Evolutionary conservation across 2,113 vertebrate genomes (phyloP).

Genomic region (Enhydra lutris): DNA sequence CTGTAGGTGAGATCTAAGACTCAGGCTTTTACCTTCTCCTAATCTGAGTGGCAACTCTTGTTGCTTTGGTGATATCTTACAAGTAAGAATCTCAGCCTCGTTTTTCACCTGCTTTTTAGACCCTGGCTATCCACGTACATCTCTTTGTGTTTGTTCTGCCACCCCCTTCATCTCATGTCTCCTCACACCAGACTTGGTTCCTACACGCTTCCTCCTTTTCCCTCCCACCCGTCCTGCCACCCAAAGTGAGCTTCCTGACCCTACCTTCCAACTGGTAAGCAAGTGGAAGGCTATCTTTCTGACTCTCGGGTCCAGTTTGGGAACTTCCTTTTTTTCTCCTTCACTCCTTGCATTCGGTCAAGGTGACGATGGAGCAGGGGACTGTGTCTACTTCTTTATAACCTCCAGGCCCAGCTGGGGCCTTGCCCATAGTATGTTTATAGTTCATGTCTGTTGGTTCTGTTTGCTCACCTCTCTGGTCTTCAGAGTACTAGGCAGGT

Average conservation of each 20-base stretch:
- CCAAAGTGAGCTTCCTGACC: neutral
- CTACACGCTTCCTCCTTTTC: neutral
- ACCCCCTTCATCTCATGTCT: neutral
- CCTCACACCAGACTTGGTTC: neutral
- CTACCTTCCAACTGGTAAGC: neutral
- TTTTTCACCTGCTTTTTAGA: neutral
- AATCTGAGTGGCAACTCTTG: neutral
- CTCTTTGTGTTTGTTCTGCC: neutral
- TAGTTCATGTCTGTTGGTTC: neutral
- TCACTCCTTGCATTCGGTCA: neutral
- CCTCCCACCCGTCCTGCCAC: neutral
- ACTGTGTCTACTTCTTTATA: neutral
- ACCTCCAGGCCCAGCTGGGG: neutral
- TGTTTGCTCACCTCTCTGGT: neutral
- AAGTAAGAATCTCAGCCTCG: neutral
- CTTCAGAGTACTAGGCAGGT: neutral
- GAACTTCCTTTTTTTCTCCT: neutral
- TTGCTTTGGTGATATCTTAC: neutral
- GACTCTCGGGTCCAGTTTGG: neutral
- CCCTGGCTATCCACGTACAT: neutral
- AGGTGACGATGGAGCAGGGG: neutral
- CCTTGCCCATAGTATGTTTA: neutral
- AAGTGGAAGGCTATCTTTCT: neutral
- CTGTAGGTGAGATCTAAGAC: neutral
- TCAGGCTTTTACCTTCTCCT: neutral